These are phyloP conservation scores for Eugnorisma glareosa DNA, from an alignment of 2,888 invertebrate species.

Conservation along the genomic window DNA sequence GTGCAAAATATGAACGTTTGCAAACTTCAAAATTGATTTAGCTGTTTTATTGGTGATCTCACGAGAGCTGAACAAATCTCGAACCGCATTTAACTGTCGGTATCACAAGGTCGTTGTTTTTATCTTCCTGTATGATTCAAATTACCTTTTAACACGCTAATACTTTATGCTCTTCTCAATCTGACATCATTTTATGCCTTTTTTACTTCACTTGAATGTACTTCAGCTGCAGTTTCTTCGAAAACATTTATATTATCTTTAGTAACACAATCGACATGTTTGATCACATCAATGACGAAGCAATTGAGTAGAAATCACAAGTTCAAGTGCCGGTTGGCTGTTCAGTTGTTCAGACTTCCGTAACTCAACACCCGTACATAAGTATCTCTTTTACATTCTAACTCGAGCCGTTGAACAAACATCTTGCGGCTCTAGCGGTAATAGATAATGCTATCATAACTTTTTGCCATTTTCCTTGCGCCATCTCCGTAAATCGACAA, in stretches of 20 bases:
- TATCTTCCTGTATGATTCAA: constrained; percentile 74
- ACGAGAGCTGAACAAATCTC: constrained; percentile 63
- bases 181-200: constrained; percentile 52
- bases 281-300: constrained; percentile 52
- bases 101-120: constrained; percentile 75
- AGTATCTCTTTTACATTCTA: constrained; percentile 62
- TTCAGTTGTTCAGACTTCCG: constrained; percentile 62
- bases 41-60: constrained; percentile 67
- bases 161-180: constrained; percentile 43
- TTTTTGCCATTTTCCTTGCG: constrained; percentile 65
- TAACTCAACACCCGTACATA: constrained; percentile 59
- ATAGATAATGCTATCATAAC: constrained; percentile 68
- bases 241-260: constrained; percentile 45
- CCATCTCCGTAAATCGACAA: constrained; percentile 65
- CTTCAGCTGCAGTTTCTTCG: constrained; percentile 32
- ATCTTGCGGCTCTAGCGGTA: constrained; percentile 57
- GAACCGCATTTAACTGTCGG: constrained; percentile 68
- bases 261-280: constrained; percentile 44
- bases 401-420: constrained; percentile 62
- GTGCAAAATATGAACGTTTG: constrained; percentile 32
- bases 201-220: constrained; percentile 29
- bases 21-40: constrained; percentile 48
- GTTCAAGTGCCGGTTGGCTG: constrained; percentile 51
- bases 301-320: constrained; percentile 61
- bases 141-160: constrained; percentile 60